phyloP scores from a whole-genome alignment of 2,797 vertebrate genomes.

The Alca torda region DNA sequence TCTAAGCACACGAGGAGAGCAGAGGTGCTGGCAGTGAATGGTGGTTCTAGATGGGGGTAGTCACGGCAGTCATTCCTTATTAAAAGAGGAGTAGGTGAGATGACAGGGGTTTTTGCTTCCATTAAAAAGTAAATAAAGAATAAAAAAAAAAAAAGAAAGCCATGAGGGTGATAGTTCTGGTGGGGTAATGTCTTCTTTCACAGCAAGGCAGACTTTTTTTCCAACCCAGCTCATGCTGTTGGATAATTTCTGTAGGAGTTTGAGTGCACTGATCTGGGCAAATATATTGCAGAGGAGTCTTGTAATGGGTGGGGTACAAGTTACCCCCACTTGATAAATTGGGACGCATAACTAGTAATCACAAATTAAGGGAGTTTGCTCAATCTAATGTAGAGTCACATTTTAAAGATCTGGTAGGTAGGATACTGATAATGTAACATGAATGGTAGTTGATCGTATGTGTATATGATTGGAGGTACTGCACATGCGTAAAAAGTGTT shows the following conservation, averaged over 20 bases:
- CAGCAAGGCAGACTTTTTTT: conserved; percentile 66
- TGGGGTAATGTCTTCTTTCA: conserved; percentile 60
- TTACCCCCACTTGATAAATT: conserved; percentile 29
- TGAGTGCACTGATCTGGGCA: conserved; percentile 67
- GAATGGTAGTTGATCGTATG: neutral
- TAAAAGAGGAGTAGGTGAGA: conserved; percentile 79
- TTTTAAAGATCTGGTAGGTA: neutral
- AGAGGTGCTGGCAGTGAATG: conserved; percentile 84
- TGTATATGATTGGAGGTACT: neutral
- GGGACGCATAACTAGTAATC: conserved; percentile 40
- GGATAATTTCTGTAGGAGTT: conserved; percentile 66
- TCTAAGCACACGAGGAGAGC: conserved; percentile 84
- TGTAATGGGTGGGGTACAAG: conserved; percentile 51
- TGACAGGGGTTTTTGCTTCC: conserved; percentile 74
- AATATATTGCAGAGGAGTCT: conserved; percentile 47
- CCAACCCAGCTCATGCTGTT: conserved; percentile 61
- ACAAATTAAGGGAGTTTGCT: conserved; percentile 45
- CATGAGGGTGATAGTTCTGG: conserved; percentile 57
- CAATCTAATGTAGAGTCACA: neutral
- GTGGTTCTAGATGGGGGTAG: conserved; percentile 81
- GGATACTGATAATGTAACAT: neutral
- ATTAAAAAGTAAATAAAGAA: conserved; percentile 59
- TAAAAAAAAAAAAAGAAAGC: neutral
- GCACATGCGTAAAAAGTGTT: neutral
- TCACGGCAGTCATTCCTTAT: conserved; percentile 83